Base-by-base conservation (phyloP, 2,888 invertebrate genomes). In the Scrobipalpa atriplicella region DNA sequence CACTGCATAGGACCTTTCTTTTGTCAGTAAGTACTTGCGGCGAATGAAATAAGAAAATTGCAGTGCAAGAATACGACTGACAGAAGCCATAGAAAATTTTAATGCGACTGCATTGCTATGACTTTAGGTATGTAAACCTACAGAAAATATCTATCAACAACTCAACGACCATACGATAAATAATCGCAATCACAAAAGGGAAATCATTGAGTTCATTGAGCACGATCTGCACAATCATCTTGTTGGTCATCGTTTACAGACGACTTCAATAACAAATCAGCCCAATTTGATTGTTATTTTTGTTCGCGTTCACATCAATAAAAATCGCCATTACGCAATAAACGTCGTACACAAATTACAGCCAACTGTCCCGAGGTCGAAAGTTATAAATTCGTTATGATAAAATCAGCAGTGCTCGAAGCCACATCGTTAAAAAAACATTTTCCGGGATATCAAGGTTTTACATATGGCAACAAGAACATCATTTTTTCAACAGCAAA, bases 191-290 rank as follows among this genome's bases (percentile, higher is more conserved):
- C 73, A 70, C 72, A 68, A 69, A 70, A 70, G 75, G 74, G 73
- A 73, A 76, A 73, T 74, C 74, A 80, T 83, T 83, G 75, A 77
- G 76, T 75, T 78, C 76, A 79, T 80, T 82, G 77, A 76, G 73
- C 73, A 74, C 69, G 71, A 67, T 78, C 77, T 65, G 64, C 69
- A 77, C 74, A 81, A 79, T 75, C 70, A 74, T 72, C 72, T 73
- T 73, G 73, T 75, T 76, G 71, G 69, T 72, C n/a, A 74, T 68
- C 72, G 70, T 66, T 72, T 61, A 51, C 65, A 62, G 52, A 19
- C 63, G 13, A n/a, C 38, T 16, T 18, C n/a, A 29, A 63, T 52
- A 21, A 29, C 51, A 36, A 63, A 29, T 63, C 38, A 21, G 36
- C 16, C 52, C 52, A 63, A 36, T 63, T 51, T 63, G 19, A 47